Percentiles rank a stretch among this genome's conserved stretches.
These are phyloP conservation scores for Heliangelus exortis DNA, from an alignment of 2,797 vertebrate species.

Conservation along the genomic window DNA sequence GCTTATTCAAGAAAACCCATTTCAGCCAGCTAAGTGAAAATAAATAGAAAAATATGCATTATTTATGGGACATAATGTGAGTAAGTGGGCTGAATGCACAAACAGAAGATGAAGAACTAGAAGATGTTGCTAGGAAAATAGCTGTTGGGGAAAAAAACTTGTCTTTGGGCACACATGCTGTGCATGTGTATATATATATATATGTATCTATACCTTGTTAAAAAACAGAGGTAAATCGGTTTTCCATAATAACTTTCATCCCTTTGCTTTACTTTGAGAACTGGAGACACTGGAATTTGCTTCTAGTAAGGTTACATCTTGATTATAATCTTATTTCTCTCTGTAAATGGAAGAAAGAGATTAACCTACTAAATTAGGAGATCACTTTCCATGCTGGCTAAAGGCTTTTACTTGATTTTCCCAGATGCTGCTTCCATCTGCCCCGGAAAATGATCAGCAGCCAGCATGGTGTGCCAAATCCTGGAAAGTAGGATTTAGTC, in stretches of 20 bases:
- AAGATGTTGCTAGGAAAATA: conserved; percentile 32
- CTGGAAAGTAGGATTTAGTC: not conserved
- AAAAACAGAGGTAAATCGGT: not conserved
- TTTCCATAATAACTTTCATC: not conserved
- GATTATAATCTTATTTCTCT: not conserved
- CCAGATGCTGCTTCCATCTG: not conserved
- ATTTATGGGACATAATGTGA: conserved; percentile 41
- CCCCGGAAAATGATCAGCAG: not conserved
- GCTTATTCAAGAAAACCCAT: conserved; percentile 49
- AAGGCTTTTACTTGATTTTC: not conserved
- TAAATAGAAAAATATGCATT: conserved; percentile 58
- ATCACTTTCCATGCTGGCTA: not conserved
- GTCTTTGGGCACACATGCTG: not conserved
- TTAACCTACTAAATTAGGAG: not conserved
- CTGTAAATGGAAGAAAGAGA: not conserved
- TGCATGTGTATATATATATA: not conserved
- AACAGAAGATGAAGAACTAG: conserved; percentile 30
- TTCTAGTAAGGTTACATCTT: not conserved
- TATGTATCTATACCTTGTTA: not conserved
- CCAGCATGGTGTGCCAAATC: not conserved
- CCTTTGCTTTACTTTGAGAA: not conserved
- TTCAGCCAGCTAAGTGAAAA: conserved; percentile 53
- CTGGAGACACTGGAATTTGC: rapidly evolving
- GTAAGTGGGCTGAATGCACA: conserved; percentile 9
- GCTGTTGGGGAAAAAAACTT: not conserved